Base-by-base conservation (phyloP, 2,113 vertebrate genomes). In the Poecilia latipinna region DNA sequence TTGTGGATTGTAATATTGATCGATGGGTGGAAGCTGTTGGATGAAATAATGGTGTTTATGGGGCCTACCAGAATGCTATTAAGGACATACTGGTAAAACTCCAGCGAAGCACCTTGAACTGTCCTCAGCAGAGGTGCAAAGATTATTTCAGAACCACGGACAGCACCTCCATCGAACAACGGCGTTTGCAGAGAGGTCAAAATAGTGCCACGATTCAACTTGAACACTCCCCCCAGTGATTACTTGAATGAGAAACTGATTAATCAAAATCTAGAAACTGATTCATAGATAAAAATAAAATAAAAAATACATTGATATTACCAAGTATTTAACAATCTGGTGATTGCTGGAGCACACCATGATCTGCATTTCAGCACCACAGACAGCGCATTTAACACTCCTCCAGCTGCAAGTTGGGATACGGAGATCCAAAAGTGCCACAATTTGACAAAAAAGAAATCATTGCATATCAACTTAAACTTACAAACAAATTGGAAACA, bases 1-100 rank as follows among this genome's bases (percentile, higher is more conserved):
- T 84, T 84, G 89, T 88, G 89, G 75, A 90, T 92, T 90, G 91
- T 91, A 88, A 87, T 91, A 93, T 93, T 90, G 91, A 93, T 93
- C 87, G 71, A 68, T 86, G 86, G 77, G 72, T 85, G 76, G 82
- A 83, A 85, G 87, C 91, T 90, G 88, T 85, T 89, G 90, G 87
- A 80, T 91, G 83, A 89, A 90, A 91, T 89, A 86, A 86, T 89
- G 83, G 83, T 83, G 89, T 89, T 90, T 90, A 57, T 57, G 80
- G 80, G 74, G 84, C 77, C 80, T 79, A 88, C 74, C 84, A 82
- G 75, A 89, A 85, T 60, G 76, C 69, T 80, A 85, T 86, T 86
- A 89, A 79, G 35, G 77, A 77, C 77, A 77, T 85, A 82, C 80
- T 84, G 75, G 86, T 78, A 70, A 71, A 88, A 79, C 17, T 85